phyloP scores from a whole-genome alignment of 2,888 invertebrate species.

The Cheiracanthium punctorium region DNA sequence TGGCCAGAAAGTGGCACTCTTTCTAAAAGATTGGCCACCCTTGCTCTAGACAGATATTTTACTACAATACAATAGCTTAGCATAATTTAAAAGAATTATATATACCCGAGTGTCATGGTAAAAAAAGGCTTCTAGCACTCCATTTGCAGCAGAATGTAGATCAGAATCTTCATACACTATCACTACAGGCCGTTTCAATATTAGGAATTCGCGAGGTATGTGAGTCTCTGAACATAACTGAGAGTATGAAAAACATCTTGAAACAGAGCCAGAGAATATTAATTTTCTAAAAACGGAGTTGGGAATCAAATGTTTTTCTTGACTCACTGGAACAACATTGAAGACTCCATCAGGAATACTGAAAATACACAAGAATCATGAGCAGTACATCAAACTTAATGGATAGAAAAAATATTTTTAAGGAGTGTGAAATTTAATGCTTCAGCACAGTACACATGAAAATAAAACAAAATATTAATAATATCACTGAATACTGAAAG shows the following conservation, averaged over 20 bases:
- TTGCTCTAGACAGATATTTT: too few relatives aligned
- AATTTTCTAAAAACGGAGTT: constrained; percentile 27
- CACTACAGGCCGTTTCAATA: constrained; percentile 1
- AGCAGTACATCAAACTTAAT: neutral
- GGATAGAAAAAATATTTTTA: neutral
- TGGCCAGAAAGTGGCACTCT: too few relatives aligned
- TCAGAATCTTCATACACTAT: constrained; percentile 62
- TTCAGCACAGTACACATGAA: neutral
- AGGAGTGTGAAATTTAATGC: neutral
- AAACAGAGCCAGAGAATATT: constrained; percentile 23
- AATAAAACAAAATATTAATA: neutral
- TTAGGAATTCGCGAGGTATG: constrained; percentile 6
- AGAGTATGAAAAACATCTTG: neutral
- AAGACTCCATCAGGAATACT: constrained; percentile 46
- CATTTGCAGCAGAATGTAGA: constrained; percentile 42
- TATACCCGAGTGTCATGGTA: constrained; percentile 36
- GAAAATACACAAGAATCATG: neutral
- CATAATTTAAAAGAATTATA: too few relatives aligned
- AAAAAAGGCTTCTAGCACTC: constrained; percentile 31
- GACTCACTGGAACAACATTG: constrained; percentile 38
- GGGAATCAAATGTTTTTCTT: neutral
- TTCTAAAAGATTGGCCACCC: too few relatives aligned
- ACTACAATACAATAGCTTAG: too few relatives aligned
- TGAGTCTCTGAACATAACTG: neutral
- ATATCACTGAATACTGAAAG: neutral